A percentile compares a stretch with the other conserved stretches of the same genome.
These are phyloP conservation scores for Odontocolon sp. DNA, from an alignment of 2,888 invertebrate species.

Conservation along the genomic window DNA sequence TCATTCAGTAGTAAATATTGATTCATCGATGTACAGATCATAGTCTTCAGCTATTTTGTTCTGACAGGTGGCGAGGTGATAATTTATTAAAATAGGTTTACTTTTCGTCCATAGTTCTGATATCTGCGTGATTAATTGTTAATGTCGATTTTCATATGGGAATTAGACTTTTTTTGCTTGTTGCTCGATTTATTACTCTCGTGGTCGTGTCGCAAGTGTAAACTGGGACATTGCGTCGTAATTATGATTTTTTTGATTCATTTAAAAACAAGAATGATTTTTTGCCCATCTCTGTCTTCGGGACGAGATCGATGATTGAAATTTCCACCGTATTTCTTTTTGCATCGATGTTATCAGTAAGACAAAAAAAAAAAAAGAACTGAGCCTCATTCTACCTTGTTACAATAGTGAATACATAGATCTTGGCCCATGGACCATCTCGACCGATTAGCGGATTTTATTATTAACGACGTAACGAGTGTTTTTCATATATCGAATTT, in stretches of 20 bases:
- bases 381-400: constrained; percentile 28
- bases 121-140: constrained; percentile 1
- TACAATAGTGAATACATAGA: constrained; percentile 23
- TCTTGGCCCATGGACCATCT: constrained; percentile 10
- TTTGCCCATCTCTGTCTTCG: too few relatives aligned
- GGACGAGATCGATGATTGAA: neutral
- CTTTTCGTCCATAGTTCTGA: neutral
- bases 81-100: constrained; percentile 50
- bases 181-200: neutral
- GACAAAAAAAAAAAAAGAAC: constrained; percentile 52
- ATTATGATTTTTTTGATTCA: too few relatives aligned
- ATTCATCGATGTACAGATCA: constrained; percentile 11
- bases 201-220: neutral
- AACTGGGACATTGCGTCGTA: too few relatives aligned
- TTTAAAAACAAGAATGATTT: too few relatives aligned
- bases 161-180: neutral
- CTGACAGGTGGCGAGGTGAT: neutral
- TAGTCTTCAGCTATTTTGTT: neutral
- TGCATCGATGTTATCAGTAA: constrained; percentile 18
- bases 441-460: constrained; percentile 53
- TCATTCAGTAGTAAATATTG: too few relatives aligned
- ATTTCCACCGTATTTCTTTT: constrained; percentile 22
- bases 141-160: neutral
- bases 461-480: constrained; percentile 43
- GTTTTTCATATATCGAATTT: constrained; percentile 59